Conservation (phyloP, 2,888 invertebrate species). For the Harpagoxenus sublaevis region DNA sequence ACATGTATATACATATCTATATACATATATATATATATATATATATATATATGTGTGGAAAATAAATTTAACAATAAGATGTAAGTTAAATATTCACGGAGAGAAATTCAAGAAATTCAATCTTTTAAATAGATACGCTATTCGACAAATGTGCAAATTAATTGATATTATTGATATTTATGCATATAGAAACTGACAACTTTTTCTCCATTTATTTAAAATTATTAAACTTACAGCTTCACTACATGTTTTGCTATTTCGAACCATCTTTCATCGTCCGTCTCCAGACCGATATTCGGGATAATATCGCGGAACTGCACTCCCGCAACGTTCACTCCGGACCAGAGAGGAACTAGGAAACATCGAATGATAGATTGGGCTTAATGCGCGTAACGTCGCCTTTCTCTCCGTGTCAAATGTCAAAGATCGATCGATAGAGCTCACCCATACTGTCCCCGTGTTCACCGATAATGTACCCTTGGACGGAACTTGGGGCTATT, state of each 20-base stretch:
- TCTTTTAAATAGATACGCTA: background rate
- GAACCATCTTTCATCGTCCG: slow-evolving; percentile 87
- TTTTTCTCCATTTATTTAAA: background rate
- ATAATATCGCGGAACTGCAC: slow-evolving; percentile 87
- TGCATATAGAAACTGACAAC: background rate
- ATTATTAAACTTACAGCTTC: slow-evolving; percentile 74
- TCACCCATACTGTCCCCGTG: slow-evolving; percentile 89
- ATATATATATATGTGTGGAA: background rate
- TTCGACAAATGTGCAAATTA: background rate
- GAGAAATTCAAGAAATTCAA: background rate
- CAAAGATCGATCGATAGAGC: slow-evolving; percentile 26
- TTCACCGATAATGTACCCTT: slow-evolving; percentile 90
- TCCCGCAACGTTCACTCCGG: slow-evolving; percentile 88
- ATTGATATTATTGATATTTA: background rate
- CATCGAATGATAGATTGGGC: slow-evolving; percentile 63
- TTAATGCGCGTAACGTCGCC: slow-evolving; percentile 53
- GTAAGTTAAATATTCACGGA: background rate
- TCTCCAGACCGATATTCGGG: slow-evolving; percentile 86
- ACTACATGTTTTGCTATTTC: slow-evolving; percentile 87
- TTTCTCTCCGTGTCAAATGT: slow-evolving; percentile 54
- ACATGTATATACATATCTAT: too few relatives aligned
- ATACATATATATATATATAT: too few relatives aligned
- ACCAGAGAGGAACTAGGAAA: slow-evolving; percentile 88
- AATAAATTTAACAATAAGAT: background rate
- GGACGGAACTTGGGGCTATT: slow-evolving; percentile 87